These are phyloP conservation scores for Gorsachius magnificus DNA, from an alignment of 2,797 vertebrate genomes.

Conservation along the genomic window DNA sequence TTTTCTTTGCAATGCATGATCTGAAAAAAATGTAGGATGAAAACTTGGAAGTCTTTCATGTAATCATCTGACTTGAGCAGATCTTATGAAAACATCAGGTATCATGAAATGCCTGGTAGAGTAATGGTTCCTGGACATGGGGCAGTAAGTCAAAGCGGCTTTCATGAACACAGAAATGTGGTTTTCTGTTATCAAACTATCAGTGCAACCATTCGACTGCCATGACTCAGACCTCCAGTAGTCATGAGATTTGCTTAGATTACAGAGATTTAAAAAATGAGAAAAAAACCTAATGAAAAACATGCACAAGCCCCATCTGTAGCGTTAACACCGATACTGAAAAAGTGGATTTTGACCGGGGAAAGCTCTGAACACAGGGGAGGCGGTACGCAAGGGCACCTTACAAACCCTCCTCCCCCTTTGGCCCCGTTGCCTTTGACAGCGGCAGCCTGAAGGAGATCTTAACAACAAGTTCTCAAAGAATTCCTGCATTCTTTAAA, in stretches of 20 bases:
- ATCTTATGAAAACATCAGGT: neutral
- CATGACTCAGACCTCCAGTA: neutral
- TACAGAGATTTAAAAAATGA: neutral
- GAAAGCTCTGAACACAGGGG: neutral
- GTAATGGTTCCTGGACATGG: neutral
- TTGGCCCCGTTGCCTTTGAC: neutral
- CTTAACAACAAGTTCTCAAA: neutral
- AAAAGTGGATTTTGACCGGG: neutral
- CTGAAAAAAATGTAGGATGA: neutral
- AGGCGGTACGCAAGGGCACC: fast-evolving
- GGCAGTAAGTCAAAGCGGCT: neutral
- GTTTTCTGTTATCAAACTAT: neutral
- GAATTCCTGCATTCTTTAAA: fast-evolving
- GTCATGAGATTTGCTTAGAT: neutral
- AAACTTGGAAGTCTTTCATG: neutral
- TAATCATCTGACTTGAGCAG: neutral
- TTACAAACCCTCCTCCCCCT: too few relatives aligned
- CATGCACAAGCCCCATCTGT: fast-evolving
- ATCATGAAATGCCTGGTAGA: neutral
- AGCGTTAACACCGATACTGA: fast-evolving
- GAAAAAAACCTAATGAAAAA: neutral
- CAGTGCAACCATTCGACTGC: neutral
- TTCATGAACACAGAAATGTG: neutral
- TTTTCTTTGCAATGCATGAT: neutral
- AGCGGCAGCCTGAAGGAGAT: fast-evolving